Percentiles rank a stretch among this genome's conserved stretches.
Conservation (phyloP, 2,888 invertebrate species). For the Hemistola chrysoprasaria region DNA sequence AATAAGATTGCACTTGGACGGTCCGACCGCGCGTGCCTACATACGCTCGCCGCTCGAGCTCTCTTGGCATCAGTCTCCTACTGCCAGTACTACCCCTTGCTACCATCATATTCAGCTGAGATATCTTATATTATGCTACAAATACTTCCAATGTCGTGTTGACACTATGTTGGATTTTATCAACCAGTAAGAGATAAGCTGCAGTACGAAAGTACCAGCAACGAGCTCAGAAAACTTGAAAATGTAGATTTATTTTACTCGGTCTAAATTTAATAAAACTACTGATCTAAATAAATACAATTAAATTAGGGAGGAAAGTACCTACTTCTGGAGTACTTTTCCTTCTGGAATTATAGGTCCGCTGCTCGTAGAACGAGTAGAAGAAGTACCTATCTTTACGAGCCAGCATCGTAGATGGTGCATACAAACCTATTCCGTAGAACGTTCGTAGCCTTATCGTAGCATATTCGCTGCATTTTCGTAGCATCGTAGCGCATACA, state of each 20-base stretch:
- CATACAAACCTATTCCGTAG: conserved; percentile 14
- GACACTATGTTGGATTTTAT: too few species aligned
- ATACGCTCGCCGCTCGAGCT: conserved; percentile 35
- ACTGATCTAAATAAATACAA: too few species aligned
- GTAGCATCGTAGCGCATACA: conserved; percentile 16
- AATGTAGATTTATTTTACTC: too few species aligned
- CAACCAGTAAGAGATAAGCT: too few species aligned
- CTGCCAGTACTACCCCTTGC: conserved; percentile 18
- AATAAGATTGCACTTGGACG: conserved; percentile 74
- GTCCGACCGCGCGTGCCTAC: conserved; percentile 55
- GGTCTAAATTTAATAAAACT: too few species aligned
- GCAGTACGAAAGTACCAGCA: too few species aligned
- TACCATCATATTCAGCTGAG: neutral
- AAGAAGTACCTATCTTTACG: conserved; percentile 3
- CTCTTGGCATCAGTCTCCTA: conserved; percentile 25
- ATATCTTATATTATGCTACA: too few species aligned
- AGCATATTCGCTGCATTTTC: conserved; percentile 18
- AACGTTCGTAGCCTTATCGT: conserved; percentile 20
- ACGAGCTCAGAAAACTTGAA: too few species aligned
- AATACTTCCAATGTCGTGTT: too few species aligned
- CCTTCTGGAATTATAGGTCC: too few species aligned
- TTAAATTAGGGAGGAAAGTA: too few species aligned
- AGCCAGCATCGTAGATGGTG: conserved; percentile 1
- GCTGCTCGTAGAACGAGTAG: conserved; percentile 2
- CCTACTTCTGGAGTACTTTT: too few species aligned